Evolutionary conservation across 2,888 invertebrate genomes (phyloP), one percentile per base, ranked within the genome.

Genomic region (Adelognathus sp.): DNA sequence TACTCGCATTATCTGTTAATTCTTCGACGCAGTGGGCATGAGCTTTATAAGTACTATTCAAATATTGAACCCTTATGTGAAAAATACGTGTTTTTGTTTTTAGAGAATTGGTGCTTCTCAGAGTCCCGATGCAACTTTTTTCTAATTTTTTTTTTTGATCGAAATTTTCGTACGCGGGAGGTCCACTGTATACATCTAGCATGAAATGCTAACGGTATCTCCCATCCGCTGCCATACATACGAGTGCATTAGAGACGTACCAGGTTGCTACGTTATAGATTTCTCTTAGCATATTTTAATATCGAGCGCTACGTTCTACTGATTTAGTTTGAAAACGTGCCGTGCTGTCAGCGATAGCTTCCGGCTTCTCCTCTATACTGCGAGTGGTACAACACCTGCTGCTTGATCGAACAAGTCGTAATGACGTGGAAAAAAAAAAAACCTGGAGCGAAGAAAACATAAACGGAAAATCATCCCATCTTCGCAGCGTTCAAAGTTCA

Each of bases 271-370:
- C 86, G 84, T n/a, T 85, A 64, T 39, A 84, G 86, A 87, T 88
- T n/a, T 88, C 86, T 85, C 80, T 86, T 85, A 82, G 84, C 85
- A 86, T 85, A 87, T 83, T 87, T 86, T 85, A 87, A 89, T 89
- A 89, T 88, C 85, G 66, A 77, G 70, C n/a, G n/a, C 29, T 50
- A 33, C 69, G 74, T 61, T 81, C 82, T n/a, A n/a, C n/a, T 85
- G 88, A 89, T 89, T 88, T 88, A 89, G 82, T 84, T 78, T 76
- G 60, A 54, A 77, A 82, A 85, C 87, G 88, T 87, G 88, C 50
- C 9, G 24, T 14, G 21, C 14, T 50, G 31, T 31, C n/a, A 16
- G 14, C 24, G 44, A 41, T 46, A 36, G 24, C 14, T 14, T 52
- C 50, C 21, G 16, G 24, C 44, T 14, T 24, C 14, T 9, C 7